Percentiles rank a stretch among this genome's conserved stretches.
Conservation (phyloP, 2,113 vertebrate species). For the Holacanthus passer region DNA sequence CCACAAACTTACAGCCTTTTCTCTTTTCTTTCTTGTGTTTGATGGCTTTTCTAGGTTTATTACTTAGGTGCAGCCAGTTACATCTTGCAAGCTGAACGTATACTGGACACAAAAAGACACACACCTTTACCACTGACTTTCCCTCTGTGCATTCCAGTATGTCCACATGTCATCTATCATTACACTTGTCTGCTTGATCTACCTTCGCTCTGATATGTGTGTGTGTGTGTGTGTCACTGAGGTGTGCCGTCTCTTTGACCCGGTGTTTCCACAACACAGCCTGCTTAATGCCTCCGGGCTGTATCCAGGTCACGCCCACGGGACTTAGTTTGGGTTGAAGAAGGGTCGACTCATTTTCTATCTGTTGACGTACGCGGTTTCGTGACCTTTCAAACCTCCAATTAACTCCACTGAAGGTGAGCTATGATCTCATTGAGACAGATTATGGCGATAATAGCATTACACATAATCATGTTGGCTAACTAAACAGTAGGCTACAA, state of each 20-base stretch:
- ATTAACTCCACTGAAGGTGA: constrained; percentile 52
- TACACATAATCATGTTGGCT: constrained; percentile 54
- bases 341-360: constrained; percentile 29
- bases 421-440: constrained; percentile 55
- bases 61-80: not conserved
- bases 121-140: constrained; percentile 10
- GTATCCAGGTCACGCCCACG: constrained; percentile 11
- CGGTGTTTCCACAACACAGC: constrained; percentile 67
- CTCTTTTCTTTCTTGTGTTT: constrained; percentile 2
- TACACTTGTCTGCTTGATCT: not conserved
- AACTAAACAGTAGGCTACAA: constrained; percentile 54
- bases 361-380: constrained; percentile 31
- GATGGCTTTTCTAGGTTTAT: not conserved
- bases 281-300: constrained; percentile 20
- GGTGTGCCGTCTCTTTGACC: constrained; percentile 42
- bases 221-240: constrained; percentile 29
- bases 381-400: constrained; percentile 48
- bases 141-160: constrained; percentile 10
- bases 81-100: not conserved
- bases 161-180: constrained; percentile 12
- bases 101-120: not conserved
- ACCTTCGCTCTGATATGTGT: constrained; percentile 12
- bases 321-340: not conserved
- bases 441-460: constrained; percentile 65
- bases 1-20: not conserved